Percentiles rank a stretch among this genome's conserved stretches.
Evolutionary conservation across 2,797 vertebrate genomes (phyloP).

Genomic region (Sebastes umbrosus): DNA sequence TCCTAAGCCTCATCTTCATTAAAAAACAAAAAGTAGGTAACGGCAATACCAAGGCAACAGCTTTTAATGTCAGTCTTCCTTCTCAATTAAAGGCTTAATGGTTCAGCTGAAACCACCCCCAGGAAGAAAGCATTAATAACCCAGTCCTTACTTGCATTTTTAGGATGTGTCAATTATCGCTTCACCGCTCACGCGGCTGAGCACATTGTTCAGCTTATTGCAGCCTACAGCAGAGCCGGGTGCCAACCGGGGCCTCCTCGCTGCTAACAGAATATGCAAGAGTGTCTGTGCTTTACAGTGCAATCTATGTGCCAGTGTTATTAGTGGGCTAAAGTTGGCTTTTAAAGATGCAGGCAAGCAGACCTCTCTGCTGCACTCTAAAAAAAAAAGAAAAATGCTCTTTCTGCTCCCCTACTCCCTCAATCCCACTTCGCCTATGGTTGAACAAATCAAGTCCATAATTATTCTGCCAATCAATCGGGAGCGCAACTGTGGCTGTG

Average conservation of each 20-base stretch:
- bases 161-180: conserved; percentile 82
- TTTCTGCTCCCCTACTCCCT: conserved; percentile 70
- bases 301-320: conserved; percentile 38
- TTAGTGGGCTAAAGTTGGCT: conserved; percentile 32
- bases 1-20: conserved; percentile 72
- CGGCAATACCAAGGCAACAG: conserved; percentile 70
- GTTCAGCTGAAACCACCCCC: conserved; percentile 77
- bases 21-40: conserved; percentile 70
- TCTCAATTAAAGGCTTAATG: conserved; percentile 85
- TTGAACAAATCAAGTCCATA: conserved; percentile 78
- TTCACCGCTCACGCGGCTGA: conserved; percentile 62
- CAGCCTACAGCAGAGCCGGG: conserved; percentile 59
- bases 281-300: conserved; percentile 40
- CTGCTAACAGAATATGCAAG: conserved; percentile 29
- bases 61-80: conserved; percentile 82
- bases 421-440: conserved; percentile 72
- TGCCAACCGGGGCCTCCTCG: conserved; percentile 46
- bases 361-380: conserved; percentile 42
- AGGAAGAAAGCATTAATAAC: conserved; percentile 84
- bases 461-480: conserved; percentile 84
- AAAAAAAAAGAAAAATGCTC: conserved; percentile 63
- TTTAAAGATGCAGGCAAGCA: conserved; percentile 50
- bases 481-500: conserved; percentile 67
- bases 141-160: conserved; percentile 79
- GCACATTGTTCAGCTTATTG: conserved; percentile 72